Evolutionary conservation across 2,888 invertebrate species (phyloP), one percentile per base, ranked within the genome.

Genomic region (Synergus itoensis): DNA sequence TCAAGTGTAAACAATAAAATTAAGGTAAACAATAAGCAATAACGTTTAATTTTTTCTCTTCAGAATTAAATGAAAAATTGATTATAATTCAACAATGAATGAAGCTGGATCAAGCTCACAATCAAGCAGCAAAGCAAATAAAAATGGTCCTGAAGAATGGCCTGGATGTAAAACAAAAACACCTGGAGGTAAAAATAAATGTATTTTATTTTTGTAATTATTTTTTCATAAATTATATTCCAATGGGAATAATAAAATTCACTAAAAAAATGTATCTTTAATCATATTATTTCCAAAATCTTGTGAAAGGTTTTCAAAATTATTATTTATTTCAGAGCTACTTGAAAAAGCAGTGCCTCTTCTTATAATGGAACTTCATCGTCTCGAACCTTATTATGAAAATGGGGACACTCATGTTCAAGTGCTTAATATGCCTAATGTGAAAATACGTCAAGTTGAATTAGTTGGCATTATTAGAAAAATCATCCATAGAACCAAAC

Each of bases 301-400:
- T 36, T 36, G 36, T 36, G 36, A 36, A 36, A 36, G 36, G 5
- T 36, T 36, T 4, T 36, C 5, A 36, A 36, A 36, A 36, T 36
- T 5, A 5, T 36, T 36, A 36, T 36, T 36, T 28, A 69, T 73
- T 73, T 0, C 48, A 73, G 69, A 73, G 14, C 14, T 36, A n/a
- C 16, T 45, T 28, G 21, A 73, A n/a, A 36, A 36, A 11, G 11
- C 0, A 16, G 36, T 73, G 53, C 73, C 73, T 36, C 53, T 73
- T 53, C 73, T 73, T 18, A 73, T 73, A 73, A 73, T 73, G 73
- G 73, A 73, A 53, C 48, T 73, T 11, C 73, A 73, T 28, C 48
- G 73, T 9, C 73, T 73, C 36, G 48, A 36, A 40, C 73, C 73
- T 7, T n/a, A 48, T 5, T 73, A 16, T 40, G 48, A 16, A 28